phyloP scores from a whole-genome alignment of 37 sponge, comb jelly and placozoan species.

The Mnemiopsis leidyi region DNA sequence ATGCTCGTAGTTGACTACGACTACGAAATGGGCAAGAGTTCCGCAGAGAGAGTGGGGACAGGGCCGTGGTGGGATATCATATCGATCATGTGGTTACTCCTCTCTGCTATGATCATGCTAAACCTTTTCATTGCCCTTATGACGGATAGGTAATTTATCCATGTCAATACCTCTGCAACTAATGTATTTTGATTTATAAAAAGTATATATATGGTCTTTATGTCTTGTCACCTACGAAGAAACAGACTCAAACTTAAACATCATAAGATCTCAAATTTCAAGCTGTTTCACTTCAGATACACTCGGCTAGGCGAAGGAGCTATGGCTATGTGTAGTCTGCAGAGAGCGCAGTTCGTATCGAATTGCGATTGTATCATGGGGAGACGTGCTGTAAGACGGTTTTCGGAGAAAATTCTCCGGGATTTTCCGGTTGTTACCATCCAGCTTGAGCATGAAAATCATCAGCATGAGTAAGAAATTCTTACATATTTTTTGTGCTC shows the following conservation, averaged over 20 bases:
- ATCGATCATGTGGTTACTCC: background rate
- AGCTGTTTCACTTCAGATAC: background rate
- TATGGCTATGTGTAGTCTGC: slow-evolving; percentile 22
- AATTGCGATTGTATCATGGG: slow-evolving; percentile 14
- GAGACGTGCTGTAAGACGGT: background rate
- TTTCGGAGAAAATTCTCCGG: background rate
- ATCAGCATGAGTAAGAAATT: background rate
- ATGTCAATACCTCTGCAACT: no score
- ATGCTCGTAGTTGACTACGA: slow-evolving; percentile 45
- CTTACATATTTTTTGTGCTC: no score
- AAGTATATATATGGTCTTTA: no score
- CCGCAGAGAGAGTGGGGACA: background rate
- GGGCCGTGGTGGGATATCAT: slow-evolving; percentile 33
- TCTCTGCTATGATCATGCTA: slow-evolving; percentile 48
- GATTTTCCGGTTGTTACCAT: background rate
- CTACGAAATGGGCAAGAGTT: slow-evolving; percentile 19
- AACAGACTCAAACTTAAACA: background rate
- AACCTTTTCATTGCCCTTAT: slow-evolving; percentile 45
- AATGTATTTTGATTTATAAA: no score
- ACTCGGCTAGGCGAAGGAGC: slow-evolving; percentile 4
- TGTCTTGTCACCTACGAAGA: no score
- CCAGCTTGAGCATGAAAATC: background rate
- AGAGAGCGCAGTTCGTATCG: slow-evolving; percentile 9
- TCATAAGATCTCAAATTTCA: background rate
- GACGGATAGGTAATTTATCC: slow-evolving; percentile 10